A percentile compares a stretch with the other conserved stretches of the same genome.
These are phyloP conservation scores for Trachops cirrhosus DNA, from an alignment of 2,797 vertebrate genomes.

Conservation along the genomic window DNA sequence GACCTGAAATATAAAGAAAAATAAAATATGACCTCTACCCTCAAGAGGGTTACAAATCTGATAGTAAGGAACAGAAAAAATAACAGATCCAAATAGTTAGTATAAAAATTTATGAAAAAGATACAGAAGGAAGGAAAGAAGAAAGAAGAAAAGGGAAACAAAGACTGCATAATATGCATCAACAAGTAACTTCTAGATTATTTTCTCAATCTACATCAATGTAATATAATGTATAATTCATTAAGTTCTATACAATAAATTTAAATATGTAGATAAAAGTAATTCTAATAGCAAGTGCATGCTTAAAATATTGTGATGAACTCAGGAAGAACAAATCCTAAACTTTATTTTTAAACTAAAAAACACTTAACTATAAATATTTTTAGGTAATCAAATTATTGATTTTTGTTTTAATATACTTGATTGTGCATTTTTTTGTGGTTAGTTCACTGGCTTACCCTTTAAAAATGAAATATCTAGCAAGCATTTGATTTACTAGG, in stretches of 20 bases:
- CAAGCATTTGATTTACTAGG: conserved; percentile 61
- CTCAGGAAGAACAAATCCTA: conserved; percentile 61
- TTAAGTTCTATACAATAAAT: conserved; percentile 56
- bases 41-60: background rate
- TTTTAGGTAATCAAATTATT: conserved; percentile 66
- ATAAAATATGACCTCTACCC: background rate
- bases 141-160: background rate
- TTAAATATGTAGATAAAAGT: conserved; percentile 75
- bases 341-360: conserved; percentile 75
- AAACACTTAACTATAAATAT: conserved; percentile 62
- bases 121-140: background rate
- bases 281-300: conserved; percentile 66
- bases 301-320: conserved; percentile 74
- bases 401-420: conserved; percentile 69
- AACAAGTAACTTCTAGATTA: background rate
- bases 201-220: conserved; percentile 9
- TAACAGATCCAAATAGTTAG: background rate
- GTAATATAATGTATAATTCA: conserved; percentile 50
- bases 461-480: conserved; percentile 71
- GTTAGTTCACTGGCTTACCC: conserved; percentile 41
- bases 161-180: background rate
- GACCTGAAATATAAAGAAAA: background rate
- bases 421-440: background rate
- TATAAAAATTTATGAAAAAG: background rate
- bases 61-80: background rate